Base-by-base conservation (phyloP, 2,888 invertebrate species). In the Meganola albula region DNA sequence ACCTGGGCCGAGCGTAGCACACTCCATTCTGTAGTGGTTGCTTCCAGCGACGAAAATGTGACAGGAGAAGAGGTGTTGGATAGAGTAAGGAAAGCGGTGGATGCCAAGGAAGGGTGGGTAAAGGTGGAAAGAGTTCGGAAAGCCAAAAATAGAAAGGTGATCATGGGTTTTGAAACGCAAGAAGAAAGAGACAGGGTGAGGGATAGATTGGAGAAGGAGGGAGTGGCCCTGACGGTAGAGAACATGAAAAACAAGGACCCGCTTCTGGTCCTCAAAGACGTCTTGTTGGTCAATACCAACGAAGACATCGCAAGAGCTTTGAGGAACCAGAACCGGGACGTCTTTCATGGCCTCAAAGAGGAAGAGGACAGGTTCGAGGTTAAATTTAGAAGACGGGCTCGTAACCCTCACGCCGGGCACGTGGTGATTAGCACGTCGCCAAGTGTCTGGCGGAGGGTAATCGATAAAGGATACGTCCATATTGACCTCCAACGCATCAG, bases 91-190 rank as follows among this genome's bases (percentile, higher is more conserved):
- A 10, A 25, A 10, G 21, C 21, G 1, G 21, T 21, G 1, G 13
- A 27, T 1, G 26, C 32, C 6, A 22, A 12, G 10, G 26, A 27
- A 3, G 29, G 22, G 0, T 29, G 29, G 29, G 8, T 29, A 4
- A 21, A 29, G 8, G 29, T 29, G 0, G 29, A 22, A 8, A 22
- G 14, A 1, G 13, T 29, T 1, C 12, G 29, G 5, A 29, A 29
- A 2, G 29, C 29, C 0, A n/a, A n/a, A n/a, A n/a, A n/a, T n/a
- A n/a, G n/a, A n/a, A n/a, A n/a, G n/a, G n/a, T n/a, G n/a, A n/a
- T 27, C 1, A 27, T 27, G 18, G 27, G 27, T 2, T 18, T 16
- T 1, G 8, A 29, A 5, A 29, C 21, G 0, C 10, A 2, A 1
- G 29, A 22, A 2, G 29, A 29, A 22, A 21, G 29, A 5, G 4